Conservation (phyloP, 2,113 vertebrate species). For the Ivindomyrus marchei region DNA sequence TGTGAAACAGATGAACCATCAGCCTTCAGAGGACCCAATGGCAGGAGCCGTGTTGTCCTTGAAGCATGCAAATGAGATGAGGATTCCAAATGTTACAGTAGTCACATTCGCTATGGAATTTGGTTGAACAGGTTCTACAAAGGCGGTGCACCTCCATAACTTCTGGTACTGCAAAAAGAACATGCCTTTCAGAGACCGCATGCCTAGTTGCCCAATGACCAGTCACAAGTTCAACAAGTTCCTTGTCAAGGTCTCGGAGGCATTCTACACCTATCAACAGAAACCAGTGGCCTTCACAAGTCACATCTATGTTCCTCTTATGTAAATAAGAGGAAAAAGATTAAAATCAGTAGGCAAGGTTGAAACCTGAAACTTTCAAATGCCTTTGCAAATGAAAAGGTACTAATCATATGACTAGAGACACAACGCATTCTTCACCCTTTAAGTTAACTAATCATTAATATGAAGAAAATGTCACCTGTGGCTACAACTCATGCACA, state of each 20-base stretch:
- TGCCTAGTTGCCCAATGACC: not conserved
- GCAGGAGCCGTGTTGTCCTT: conserved; percentile 1
- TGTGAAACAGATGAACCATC: not conserved
- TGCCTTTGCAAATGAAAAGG: not conserved
- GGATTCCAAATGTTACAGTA: not conserved
- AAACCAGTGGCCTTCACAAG: not conserved
- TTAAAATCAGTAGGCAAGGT: not conserved
- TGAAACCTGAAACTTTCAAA: not conserved
- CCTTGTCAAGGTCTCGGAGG: not conserved
- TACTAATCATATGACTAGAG: not conserved
- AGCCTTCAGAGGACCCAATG: not conserved
- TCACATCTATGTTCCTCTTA: not conserved
- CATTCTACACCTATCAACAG: not conserved
- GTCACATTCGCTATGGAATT: not conserved
- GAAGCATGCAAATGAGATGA: not conserved
- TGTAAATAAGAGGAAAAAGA: not conserved
- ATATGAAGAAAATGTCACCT: not conserved
- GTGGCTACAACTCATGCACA: not conserved
- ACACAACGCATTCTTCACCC: not conserved
- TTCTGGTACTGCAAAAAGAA: not conserved
- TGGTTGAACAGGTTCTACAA: not conserved
- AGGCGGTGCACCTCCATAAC: not conserved
- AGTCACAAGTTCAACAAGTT: conserved; percentile 2
- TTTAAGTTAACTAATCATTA: not conserved
- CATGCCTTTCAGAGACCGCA: not conserved